These are phyloP conservation scores for Hippopotamus amphibius DNA, from an alignment of 2,113 vertebrate species.

Conservation along the genomic window DNA sequence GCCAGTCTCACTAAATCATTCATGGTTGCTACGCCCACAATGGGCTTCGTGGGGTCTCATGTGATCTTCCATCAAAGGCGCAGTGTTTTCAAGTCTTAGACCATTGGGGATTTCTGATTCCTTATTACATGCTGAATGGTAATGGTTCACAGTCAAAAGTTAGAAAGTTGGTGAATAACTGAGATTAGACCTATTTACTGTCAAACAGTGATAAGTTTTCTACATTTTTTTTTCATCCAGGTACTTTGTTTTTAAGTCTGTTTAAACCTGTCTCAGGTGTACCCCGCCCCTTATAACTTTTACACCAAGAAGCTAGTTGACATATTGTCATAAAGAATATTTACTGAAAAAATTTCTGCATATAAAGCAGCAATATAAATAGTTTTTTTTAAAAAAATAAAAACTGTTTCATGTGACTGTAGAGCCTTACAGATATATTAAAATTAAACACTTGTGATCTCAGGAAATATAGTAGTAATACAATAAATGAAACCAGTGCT, in stretches of 20 bases:
- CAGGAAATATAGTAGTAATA: background rate
- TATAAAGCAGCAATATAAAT: background rate
- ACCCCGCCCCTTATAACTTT: background rate
- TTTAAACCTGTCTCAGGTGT: background rate
- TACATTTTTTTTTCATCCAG: conserved; percentile 22
- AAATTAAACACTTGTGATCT: background rate
- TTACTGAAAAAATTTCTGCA: background rate
- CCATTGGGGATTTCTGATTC: background rate
- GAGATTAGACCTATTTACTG: background rate
- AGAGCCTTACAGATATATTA: background rate
- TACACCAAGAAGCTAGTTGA: background rate
- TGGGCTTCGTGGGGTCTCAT: background rate
- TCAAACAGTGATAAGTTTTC: background rate
- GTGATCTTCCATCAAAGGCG: background rate
- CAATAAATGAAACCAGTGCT: background rate
- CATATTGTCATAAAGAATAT: background rate
- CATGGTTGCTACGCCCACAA: background rate
- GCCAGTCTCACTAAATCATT: conserved; percentile 24
- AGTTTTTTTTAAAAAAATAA: background rate
- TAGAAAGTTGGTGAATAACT: background rate
- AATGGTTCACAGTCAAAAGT: background rate
- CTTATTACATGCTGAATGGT: background rate
- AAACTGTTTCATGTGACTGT: background rate
- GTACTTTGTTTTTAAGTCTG: background rate
- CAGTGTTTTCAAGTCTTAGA: background rate